Evolutionary conservation across 2,888 invertebrate genomes (phyloP).

Genomic region (Amblyteles armatorius): DNA sequence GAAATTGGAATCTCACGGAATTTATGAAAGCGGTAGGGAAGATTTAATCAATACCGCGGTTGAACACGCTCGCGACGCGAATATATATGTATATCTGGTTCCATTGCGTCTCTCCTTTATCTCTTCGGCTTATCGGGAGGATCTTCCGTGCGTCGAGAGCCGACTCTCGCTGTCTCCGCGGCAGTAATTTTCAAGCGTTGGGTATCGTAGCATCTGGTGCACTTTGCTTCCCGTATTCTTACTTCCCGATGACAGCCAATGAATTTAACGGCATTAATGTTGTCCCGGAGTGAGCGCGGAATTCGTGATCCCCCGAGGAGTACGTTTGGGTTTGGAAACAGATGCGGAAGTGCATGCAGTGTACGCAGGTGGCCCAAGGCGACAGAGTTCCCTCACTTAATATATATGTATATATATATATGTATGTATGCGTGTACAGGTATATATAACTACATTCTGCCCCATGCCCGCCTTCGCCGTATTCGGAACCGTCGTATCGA

Average conservation of each 20-base stretch:
- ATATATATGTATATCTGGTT: background rate
- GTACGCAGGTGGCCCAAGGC: slow-evolving; percentile 19
- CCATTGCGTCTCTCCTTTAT: background rate
- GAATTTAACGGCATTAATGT: slow-evolving; percentile 53
- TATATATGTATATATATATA: background rate
- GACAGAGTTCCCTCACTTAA: slow-evolving; percentile 19
- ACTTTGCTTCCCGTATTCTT: slow-evolving; percentile 11
- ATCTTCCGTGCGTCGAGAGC: background rate
- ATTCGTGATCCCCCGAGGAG: slow-evolving; percentile 19
- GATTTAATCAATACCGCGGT: slow-evolving; percentile 13
- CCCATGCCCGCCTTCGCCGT: slow-evolving; percentile 23
- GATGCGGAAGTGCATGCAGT: slow-evolving; percentile 16
- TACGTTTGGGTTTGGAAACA: slow-evolving; percentile 8
- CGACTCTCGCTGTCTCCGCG: background rate
- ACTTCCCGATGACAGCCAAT: slow-evolving; percentile 28
- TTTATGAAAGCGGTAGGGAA: background rate
- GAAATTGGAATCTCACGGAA: background rate
- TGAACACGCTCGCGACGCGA: background rate
- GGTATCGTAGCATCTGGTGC: slow-evolving; percentile 40
- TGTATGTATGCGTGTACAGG: too few relatives aligned
- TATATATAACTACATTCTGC: slow-evolving; percentile 10
- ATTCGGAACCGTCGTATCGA: slow-evolving; percentile 56
- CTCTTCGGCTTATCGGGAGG: slow-evolving; percentile 35
- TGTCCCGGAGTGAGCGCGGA: slow-evolving; percentile 23
- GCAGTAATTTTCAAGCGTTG: slow-evolving; percentile 49